Percentiles rank a stretch among this genome's conserved stretches.
These are phyloP conservation scores for Phortica okadai DNA, from an alignment of 2,888 invertebrate species.

Conservation along the genomic window DNA sequence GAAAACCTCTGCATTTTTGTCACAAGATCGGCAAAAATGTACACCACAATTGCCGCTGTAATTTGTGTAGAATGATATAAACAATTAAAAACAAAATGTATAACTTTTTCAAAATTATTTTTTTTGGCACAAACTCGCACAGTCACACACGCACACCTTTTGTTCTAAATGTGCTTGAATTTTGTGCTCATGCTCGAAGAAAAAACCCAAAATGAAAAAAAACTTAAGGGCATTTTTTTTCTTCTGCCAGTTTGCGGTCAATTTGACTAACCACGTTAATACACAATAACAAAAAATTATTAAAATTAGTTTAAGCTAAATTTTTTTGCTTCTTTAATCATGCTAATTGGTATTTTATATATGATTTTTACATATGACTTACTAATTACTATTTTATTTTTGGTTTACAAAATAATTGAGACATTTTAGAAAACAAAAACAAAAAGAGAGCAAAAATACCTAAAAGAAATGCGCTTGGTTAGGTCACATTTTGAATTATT, in stretches of 20 bases:
- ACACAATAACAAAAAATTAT: conserved; percentile 17
- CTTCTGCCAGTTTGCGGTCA: not conserved
- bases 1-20: no score
- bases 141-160: no score
- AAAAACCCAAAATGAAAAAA: not conserved
- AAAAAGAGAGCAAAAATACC: not conserved
- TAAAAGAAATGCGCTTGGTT: conserved; percentile 21
- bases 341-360: conserved; percentile 56
- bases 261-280: not conserved
- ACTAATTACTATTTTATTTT: not conserved
- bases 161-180: conserved; percentile 64
- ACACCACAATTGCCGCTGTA: no score
- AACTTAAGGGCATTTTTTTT: not conserved
- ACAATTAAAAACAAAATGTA: no score
- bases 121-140: no score
- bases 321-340: conserved; percentile 35
- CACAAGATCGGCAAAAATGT: no score
- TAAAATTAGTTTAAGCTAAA: conserved; percentile 48
- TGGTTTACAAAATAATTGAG: not conserved
- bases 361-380: conserved; percentile 34
- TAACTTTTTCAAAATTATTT: no score
- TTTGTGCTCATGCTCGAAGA: conserved; percentile 63
- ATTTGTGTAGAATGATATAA: no score
- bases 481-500: conserved; percentile 16
- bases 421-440: not conserved